Percentiles rank a stretch among this genome's conserved stretches.
Evolutionary conservation across 2,888 invertebrate genomes (phyloP).

Genomic region (Meandrusa payeni): DNA sequence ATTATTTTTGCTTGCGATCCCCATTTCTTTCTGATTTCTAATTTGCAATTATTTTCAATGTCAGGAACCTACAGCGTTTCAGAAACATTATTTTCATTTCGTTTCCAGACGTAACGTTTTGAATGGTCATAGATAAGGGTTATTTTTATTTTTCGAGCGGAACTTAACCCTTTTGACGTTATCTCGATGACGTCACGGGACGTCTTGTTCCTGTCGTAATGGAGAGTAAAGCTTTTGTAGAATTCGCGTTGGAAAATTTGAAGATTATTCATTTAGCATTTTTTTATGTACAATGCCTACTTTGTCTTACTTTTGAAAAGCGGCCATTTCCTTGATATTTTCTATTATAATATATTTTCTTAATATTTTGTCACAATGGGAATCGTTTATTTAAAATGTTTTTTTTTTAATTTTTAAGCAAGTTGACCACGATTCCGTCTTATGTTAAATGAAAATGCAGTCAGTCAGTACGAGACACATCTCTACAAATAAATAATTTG

Average conservation of each 20-base stretch:
- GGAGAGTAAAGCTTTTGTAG: slow-evolving; percentile 44
- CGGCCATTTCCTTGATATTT: slow-evolving; percentile 6
- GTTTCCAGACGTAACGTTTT: slow-evolving; percentile 37
- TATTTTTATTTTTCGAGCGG: slow-evolving; percentile 45
- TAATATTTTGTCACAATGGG: too few species aligned
- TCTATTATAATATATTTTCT: neutral
- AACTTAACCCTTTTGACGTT: slow-evolving; percentile 74
- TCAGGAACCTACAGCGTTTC: slow-evolving; percentile 11
- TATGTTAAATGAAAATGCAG: too few species aligned
- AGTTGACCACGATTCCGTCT: too few species aligned
- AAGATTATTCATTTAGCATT: slow-evolving; percentile 18
- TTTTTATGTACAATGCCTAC: slow-evolving; percentile 2
- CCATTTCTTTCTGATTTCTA: neutral
- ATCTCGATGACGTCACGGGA: slow-evolving; percentile 65
- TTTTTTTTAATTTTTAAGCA: too few species aligned
- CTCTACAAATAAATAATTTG: too few species aligned
- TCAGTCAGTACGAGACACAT: too few species aligned
- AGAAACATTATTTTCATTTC: slow-evolving; percentile 28
- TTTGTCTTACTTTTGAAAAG: slow-evolving; percentile 6
- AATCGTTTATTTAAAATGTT: too few species aligned
- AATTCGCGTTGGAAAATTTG: slow-evolving; percentile 29
- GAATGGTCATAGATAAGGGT: slow-evolving; percentile 54
- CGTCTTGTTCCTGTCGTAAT: slow-evolving; percentile 52
- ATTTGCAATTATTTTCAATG: slow-evolving; percentile 11
- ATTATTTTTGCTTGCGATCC: slow-evolving; percentile 3